Evolutionary conservation across 2,113 vertebrate genomes (phyloP).

Genomic region (Vombatus ursinus): DNA sequence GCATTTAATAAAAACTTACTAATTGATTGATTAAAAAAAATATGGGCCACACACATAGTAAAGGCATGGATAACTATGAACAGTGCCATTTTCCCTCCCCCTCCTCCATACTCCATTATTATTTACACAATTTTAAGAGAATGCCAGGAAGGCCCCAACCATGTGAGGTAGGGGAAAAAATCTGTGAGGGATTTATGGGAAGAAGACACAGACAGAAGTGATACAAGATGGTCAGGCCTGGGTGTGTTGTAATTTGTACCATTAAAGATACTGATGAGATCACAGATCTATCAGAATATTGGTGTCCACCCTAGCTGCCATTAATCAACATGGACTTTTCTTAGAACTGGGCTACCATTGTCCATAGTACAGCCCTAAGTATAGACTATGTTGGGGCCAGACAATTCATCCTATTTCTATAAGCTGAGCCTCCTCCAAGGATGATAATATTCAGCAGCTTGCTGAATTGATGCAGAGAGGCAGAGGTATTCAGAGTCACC

Average conservation of each 20-base stretch:
- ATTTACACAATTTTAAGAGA: neutral
- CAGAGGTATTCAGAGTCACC: constrained; percentile 51
- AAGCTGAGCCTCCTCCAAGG: constrained; percentile 65
- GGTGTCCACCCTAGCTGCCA: constrained; percentile 12
- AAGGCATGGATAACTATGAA: neutral
- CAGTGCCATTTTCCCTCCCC: neutral
- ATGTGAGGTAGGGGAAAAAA: neutral
- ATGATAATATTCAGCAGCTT: constrained; percentile 64
- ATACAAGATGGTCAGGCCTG: neutral
- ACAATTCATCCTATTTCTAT: constrained; percentile 65
- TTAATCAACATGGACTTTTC: neutral
- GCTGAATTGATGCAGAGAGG: constrained; percentile 70
- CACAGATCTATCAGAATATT: neutral
- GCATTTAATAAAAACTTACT: neutral
- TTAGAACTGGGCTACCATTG: neutral
- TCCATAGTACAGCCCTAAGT: constrained; percentile 24
- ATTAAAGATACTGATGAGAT: neutral
- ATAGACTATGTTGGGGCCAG: constrained; percentile 53
- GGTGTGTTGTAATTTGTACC: neutral
- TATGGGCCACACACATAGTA: neutral
- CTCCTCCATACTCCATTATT: neutral
- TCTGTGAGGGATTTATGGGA: neutral
- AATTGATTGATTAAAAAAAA: neutral
- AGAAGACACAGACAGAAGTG: neutral
- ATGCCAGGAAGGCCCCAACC: neutral